Conservation (phyloP, 2,797 vertebrate species). For the Sebastes vulpes region DNA sequence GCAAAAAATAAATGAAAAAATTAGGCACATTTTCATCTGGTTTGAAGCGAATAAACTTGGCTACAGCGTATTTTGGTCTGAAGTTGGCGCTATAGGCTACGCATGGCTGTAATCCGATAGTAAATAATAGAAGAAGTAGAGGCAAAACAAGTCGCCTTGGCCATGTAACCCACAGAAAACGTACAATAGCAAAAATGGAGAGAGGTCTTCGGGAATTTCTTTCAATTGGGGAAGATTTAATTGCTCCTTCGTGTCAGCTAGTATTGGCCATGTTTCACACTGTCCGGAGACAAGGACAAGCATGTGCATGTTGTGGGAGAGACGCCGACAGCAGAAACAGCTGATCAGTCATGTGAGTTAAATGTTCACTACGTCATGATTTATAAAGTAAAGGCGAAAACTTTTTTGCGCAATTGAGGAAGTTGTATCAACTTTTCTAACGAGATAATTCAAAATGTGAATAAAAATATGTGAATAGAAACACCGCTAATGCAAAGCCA, state of each 20-base stretch:
- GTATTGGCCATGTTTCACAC: background rate
- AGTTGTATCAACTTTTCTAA: too few relatives aligned
- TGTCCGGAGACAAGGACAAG: background rate
- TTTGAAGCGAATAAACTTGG: too few relatives aligned
- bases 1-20: fast-evolving
- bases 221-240: background rate
- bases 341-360: too few relatives aligned
- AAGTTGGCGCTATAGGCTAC: too few relatives aligned
- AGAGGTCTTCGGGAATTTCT: background rate
- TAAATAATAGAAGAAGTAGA: background rate
- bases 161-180: too few relatives aligned
- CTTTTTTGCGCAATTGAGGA: background rate
- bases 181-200: too few relatives aligned
- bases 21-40: too few relatives aligned
- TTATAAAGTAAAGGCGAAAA: too few relatives aligned
- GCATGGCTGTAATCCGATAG: background rate
- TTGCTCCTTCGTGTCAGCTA: background rate
- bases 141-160: background rate
- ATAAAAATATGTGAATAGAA: background rate
- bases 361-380: too few relatives aligned
- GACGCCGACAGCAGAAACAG: too few relatives aligned
- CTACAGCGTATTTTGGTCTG: too few relatives aligned
- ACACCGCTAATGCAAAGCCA: background rate
- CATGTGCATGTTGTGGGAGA: background rate
- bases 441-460: too few relatives aligned